These are phyloP conservation scores for Dasysyrphus albostriatus DNA, from an alignment of 2,888 invertebrate genomes.

Conservation along the genomic window DNA sequence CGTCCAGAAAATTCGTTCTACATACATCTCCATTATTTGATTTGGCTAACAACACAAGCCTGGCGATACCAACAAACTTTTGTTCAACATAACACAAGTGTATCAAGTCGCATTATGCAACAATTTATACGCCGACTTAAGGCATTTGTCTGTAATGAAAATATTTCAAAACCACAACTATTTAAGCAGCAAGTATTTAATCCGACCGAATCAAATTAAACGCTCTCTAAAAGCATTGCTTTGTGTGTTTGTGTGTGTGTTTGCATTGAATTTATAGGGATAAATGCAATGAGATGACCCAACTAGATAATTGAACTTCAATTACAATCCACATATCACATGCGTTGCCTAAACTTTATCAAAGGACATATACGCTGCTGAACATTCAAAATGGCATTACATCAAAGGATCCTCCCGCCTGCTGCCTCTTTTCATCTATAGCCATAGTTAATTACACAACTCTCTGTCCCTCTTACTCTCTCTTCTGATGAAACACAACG, in stretches of 20 bases:
- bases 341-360: constrained; percentile 32
- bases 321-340: constrained; percentile 51
- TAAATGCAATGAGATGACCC: constrained; percentile 33
- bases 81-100: neutral
- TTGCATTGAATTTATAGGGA: neutral
- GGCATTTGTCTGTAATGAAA: constrained; percentile 10
- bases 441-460: constrained; percentile 23
- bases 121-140: constrained; percentile 15
- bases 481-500: constrained; percentile 23
- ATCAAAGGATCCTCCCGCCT: constrained; percentile 28
- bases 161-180: constrained; percentile 23
- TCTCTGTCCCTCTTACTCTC: neutral
- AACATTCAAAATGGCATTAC: constrained; percentile 17
- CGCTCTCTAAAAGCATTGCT: constrained; percentile 11
- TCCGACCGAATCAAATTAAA: constrained; percentile 29
- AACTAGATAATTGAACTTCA: constrained; percentile 66
- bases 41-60: too few relatives aligned
- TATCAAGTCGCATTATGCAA: neutral
- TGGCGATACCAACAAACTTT: neutral
- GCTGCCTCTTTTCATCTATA: neutral
- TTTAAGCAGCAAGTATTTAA: constrained; percentile 15
- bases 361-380: constrained; percentile 38
- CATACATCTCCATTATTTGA: too few relatives aligned
- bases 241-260: neutral
- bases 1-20: too few relatives aligned